Percentiles rank a stretch among this genome's conserved stretches.
phyloP scores from a whole-genome alignment of 2,797 vertebrate genomes.

The Esox lucius region DNA sequence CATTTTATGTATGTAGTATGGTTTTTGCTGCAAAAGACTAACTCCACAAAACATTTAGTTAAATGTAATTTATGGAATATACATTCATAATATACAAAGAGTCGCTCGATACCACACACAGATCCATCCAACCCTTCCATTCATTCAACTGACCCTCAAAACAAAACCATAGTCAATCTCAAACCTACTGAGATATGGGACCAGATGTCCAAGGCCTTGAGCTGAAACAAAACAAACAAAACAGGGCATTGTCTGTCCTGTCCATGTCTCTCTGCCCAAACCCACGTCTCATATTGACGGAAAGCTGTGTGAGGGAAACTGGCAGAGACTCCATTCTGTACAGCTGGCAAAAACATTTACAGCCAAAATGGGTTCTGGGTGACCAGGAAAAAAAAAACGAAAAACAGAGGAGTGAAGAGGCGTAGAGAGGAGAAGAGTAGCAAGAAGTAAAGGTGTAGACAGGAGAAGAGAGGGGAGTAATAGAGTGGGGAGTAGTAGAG shows the following conservation, averaged over 20 bases:
- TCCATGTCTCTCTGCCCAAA: background rate
- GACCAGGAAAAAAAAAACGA: background rate
- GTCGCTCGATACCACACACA: background rate
- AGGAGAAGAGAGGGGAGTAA: background rate
- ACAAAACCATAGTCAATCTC: background rate
- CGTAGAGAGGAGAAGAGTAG: no score
- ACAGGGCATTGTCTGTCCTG: background rate
- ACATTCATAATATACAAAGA: no score
- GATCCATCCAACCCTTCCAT: background rate
- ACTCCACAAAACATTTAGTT: no score
- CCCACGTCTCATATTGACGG: background rate
- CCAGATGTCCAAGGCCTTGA: background rate
- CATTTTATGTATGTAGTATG: background rate
- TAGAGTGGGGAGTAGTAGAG: background rate
- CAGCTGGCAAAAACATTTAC: conserved; percentile 5
- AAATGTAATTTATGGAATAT: no score
- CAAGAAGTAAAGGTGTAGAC: background rate
- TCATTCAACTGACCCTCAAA: background rate
- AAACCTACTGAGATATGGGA: background rate
- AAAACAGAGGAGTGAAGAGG: no score
- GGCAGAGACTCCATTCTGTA: background rate
- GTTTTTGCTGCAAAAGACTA: no score
- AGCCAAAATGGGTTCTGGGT: conserved; percentile 1
- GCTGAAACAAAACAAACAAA: background rate
- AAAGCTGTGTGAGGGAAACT: conserved; percentile 1